A percentile compares a stretch with the other conserved stretches of the same genome.
Evolutionary conservation across 2,888 invertebrate genomes (phyloP).

Genomic region (Oscheius sp.): DNA sequence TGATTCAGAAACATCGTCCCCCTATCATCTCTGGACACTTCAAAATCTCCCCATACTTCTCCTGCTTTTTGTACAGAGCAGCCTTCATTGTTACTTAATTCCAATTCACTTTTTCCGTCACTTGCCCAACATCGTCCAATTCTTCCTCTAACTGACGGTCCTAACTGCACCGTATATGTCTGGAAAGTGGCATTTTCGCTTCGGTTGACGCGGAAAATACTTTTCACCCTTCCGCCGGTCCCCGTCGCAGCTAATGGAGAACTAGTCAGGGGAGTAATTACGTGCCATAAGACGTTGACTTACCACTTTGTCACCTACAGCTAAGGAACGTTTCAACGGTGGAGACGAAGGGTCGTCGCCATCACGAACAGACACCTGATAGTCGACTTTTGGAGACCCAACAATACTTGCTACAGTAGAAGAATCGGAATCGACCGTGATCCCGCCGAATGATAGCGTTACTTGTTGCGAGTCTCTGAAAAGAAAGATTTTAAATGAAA

Average conservation of each 20-base stretch:
- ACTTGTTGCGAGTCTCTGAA: conserved; percentile 56
- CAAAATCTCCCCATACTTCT: conserved; percentile 66
- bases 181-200: conserved; percentile 31
- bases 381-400: conserved; percentile 41
- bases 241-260: conserved; percentile 16
- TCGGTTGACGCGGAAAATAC: conserved; percentile 1
- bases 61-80: conserved; percentile 65
- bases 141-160: conserved; percentile 35
- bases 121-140: conserved; percentile 69
- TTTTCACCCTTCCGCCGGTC: conserved; percentile 12
- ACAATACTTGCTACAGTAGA: conserved; percentile 41
- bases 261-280: conserved; percentile 21
- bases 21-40: conserved; percentile 47
- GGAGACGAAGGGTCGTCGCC: conserved; percentile 58
- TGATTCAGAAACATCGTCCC: conserved; percentile 62
- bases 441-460: conserved; percentile 68
- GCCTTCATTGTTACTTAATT: conserved; percentile 64
- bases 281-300: conserved; percentile 18
- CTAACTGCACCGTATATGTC: conserved; percentile 50
- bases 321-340: conserved; percentile 58
- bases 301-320: conserved; percentile 68
- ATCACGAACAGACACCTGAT: conserved; percentile 62
- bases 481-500: not conserved
- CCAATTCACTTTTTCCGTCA: conserved; percentile 63
- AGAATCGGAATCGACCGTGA: conserved; percentile 61